Evolutionary conservation across 2,113 vertebrate genomes (phyloP).

Genomic region (Notechis scutatus): DNA sequence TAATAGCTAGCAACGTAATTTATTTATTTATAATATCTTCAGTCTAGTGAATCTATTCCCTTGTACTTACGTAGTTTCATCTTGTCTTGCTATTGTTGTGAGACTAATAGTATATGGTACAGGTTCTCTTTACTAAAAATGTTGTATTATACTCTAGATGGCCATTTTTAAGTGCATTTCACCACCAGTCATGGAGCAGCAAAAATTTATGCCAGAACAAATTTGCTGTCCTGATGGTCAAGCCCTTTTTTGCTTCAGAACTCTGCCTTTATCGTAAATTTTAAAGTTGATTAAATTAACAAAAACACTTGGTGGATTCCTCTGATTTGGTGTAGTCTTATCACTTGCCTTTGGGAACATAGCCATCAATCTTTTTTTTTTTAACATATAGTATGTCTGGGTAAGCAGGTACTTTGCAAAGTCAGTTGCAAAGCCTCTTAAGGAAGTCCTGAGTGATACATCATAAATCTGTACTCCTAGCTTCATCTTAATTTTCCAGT

Average conservation of each 20-base stretch:
- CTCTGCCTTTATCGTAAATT: background rate
- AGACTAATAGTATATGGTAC: background rate
- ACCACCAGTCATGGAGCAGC: background rate
- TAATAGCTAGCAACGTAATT: background rate
- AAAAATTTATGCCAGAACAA: background rate
- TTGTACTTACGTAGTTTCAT: background rate
- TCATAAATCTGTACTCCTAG: background rate
- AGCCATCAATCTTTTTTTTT: background rate
- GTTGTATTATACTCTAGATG: background rate
- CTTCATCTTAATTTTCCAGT: background rate
- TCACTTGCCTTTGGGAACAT: background rate
- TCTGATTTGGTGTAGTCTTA: background rate
- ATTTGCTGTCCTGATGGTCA: background rate
- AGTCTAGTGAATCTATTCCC: background rate
- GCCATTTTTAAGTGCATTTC: background rate
- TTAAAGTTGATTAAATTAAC: background rate
- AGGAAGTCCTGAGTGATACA: background rate
- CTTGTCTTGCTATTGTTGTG: background rate
- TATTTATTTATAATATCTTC: background rate
- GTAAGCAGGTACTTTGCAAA: background rate
- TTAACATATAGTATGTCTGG: background rate
- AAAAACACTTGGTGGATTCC: background rate
- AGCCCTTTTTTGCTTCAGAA: background rate
- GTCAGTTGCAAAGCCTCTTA: background rate
- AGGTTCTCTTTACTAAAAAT: background rate